Evolutionary conservation across 2,113 vertebrate genomes (phyloP).

Genomic region (Cyprinodon variegatus): DNA sequence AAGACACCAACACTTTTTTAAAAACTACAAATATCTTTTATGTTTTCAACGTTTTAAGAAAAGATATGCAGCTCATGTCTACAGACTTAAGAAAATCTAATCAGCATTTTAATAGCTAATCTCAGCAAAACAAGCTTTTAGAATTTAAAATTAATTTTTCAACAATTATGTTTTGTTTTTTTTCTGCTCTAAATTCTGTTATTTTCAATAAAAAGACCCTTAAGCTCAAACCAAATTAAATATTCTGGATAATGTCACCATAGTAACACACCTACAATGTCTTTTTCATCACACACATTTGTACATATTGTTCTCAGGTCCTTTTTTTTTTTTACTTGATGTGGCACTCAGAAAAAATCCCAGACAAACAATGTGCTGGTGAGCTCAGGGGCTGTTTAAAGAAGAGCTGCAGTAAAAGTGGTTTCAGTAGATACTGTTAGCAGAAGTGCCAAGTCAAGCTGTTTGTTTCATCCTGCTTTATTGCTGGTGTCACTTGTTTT

Average conservation of each 20-base stretch:
- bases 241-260: not conserved
- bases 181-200: not conserved
- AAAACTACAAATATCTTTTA: no score
- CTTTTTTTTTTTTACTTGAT: no score
- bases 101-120: no score
- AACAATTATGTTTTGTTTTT: not conserved
- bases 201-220: not conserved
- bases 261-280: not conserved
- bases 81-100: no score
- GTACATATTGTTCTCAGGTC: not conserved
- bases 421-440: slow-evolving; percentile 37
- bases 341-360: not conserved
- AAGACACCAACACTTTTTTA: no score
- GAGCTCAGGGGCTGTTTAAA: slow-evolving; percentile 25
- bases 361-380: not conserved
- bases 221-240: not conserved
- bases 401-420: not conserved
- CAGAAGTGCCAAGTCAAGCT: slow-evolving; percentile 25
- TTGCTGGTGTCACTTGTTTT: slow-evolving; percentile 61
- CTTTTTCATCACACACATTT: not conserved
- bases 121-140: no score
- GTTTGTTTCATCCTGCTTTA: slow-evolving; percentile 51
- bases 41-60: no score
- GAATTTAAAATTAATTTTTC: no score
- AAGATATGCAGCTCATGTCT: no score